Percentiles rank a stretch among this genome's conserved stretches.
Conservation (phyloP, 1,140 invertebrate species). For the Capitella teleta region DNA sequence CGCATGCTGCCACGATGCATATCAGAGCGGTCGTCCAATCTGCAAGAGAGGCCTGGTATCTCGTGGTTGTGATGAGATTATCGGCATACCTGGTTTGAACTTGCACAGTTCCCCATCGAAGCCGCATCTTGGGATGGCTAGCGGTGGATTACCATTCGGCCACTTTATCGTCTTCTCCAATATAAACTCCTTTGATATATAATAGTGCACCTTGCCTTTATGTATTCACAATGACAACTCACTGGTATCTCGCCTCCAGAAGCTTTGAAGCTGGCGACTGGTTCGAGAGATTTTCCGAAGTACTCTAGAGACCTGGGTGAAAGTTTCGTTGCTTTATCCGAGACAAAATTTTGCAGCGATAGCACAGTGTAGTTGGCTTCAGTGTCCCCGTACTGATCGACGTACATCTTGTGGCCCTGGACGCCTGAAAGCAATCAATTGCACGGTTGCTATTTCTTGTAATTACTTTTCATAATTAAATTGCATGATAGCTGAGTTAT, state of each 20-base stretch:
- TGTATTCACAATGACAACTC: background rate
- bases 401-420: conserved; percentile 75
- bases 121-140: conserved; percentile 10
- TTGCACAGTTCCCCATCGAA: conserved; percentile 12
- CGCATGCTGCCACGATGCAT: background rate
- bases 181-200: background rate
- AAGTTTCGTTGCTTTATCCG: too few relatives aligned
- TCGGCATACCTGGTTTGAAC: conserved; percentile 6
- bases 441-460: background rate
- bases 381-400: conserved; percentile 86
- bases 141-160: conserved; percentile 6
- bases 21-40: background rate
- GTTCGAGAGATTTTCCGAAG: conserved; percentile 6
- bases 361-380: conserved; percentile 93
- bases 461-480: background rate
- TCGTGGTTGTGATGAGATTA: background rate
- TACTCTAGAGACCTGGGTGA: too few relatives aligned
- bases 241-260: conserved; percentile 7
- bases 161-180: conserved; percentile 6
- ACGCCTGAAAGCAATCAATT: conserved; percentile 55
- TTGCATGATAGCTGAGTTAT: background rate
- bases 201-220: background rate
- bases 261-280: conserved; percentile 5
- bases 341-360: conserved; percentile 41
- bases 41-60: background rate